Evolutionary conservation across 2,797 vertebrate species (phyloP).

Genomic region (Sus cebifrons): DNA sequence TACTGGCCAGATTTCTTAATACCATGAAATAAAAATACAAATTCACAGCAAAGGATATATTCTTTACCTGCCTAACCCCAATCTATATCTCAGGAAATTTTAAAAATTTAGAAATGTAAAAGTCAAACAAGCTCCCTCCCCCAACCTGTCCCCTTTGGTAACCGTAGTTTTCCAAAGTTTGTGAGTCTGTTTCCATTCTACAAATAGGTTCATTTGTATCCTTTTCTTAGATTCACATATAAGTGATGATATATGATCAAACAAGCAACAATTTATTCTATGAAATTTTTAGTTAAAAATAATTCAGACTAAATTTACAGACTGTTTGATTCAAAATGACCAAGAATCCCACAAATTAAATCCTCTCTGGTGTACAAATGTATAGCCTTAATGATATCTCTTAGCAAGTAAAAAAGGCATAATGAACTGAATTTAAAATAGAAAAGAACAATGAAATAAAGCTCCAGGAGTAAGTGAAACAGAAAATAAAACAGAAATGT

Average conservation of each 20-base stretch:
- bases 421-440: background rate
- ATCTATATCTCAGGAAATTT: background rate
- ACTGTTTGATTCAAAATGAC: background rate
- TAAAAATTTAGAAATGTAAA: background rate
- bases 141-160: no score
- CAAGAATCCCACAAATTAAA: background rate
- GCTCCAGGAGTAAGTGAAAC: background rate
- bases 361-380: background rate
- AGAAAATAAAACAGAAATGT: background rate
- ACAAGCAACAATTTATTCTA: background rate
- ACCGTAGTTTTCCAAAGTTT: no score
- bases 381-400: background rate
- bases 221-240: no score
- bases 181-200: no score
- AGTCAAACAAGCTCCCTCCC: background rate
- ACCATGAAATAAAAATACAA: conserved; percentile 12
- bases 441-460: conserved; percentile 12
- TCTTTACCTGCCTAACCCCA: background rate
- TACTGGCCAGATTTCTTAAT: background rate
- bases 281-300: conserved; percentile 12
- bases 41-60: background rate
- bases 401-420: background rate
- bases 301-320: background rate
- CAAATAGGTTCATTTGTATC: no score
- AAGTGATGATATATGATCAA: background rate